phyloP scores from a whole-genome alignment of 2,888 invertebrate species.

The Cantharis rustica region DNA sequence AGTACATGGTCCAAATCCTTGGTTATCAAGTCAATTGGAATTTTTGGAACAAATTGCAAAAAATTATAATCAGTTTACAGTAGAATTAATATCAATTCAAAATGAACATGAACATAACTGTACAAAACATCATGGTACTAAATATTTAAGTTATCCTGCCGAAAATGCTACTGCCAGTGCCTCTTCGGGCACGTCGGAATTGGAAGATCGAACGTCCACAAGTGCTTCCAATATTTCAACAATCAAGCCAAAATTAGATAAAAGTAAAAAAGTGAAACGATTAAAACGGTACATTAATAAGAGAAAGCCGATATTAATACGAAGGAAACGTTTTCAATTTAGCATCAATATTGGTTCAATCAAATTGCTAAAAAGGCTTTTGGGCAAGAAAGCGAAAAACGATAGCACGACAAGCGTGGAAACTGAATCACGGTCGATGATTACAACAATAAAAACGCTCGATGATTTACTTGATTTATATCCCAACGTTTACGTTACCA shows the following conservation, averaged over 20 bases:
- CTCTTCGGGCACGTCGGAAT: background rate
- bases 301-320: constrained; percentile 5
- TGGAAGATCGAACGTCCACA: background rate
- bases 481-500: constrained; percentile 56
- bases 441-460: constrained; percentile 13
- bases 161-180: background rate
- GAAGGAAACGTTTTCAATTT: background rate
- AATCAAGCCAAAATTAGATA: background rate
- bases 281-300: background rate
- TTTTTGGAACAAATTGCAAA: constrained; percentile 46
- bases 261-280: background rate
- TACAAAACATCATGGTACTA: background rate
- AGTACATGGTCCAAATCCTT: constrained; percentile 44
- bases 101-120: constrained; percentile 17
- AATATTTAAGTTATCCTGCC: background rate
- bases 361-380: background rate
- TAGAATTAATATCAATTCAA: constrained; percentile 46
- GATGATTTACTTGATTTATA: constrained; percentile 50
- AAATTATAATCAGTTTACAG: constrained; percentile 45
- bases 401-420: background rate
- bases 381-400: background rate
- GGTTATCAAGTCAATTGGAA: constrained; percentile 44
- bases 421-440: background rate
- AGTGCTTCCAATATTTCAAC: background rate
- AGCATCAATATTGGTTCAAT: background rate